These are phyloP conservation scores for Dermatemys mawii DNA, from an alignment of 2,113 vertebrate genomes.

Conservation along the genomic window DNA sequence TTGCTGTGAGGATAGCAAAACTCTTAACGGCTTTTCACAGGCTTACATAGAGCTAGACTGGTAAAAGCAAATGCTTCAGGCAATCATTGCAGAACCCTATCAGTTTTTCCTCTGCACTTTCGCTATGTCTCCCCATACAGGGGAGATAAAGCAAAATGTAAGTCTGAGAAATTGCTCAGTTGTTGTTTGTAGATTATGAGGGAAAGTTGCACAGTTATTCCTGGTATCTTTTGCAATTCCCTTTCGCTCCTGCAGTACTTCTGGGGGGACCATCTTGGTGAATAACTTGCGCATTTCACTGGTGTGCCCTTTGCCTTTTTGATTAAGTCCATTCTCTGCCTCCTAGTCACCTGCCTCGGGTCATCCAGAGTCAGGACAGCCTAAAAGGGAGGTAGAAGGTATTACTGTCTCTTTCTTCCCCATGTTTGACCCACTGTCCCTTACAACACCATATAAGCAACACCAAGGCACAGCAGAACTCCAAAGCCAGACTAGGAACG, in stretches of 20 bases:
- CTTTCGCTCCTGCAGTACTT: background rate
- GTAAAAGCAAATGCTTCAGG: background rate
- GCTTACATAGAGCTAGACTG: background rate
- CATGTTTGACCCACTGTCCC: background rate
- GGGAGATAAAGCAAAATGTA: background rate
- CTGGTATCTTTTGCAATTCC: background rate
- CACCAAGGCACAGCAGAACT: too few relatives aligned
- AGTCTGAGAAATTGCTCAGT: background rate
- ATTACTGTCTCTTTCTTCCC: background rate
- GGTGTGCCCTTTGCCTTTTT: background rate
- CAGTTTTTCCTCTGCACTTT: background rate
- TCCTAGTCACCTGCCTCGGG: background rate
- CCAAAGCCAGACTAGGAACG: background rate
- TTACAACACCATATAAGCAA: background rate
- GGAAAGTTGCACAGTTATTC: background rate
- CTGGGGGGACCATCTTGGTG: background rate
- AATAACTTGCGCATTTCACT: background rate
- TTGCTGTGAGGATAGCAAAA: background rate
- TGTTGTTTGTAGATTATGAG: background rate
- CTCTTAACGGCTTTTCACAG: background rate
- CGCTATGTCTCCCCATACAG: background rate
- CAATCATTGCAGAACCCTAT: background rate
- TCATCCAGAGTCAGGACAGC: background rate
- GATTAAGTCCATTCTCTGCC: background rate
- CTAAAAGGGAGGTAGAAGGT: background rate